Conservation (phyloP, 2,113 vertebrate genomes). For the Ramphastos sulfuratus region DNA sequence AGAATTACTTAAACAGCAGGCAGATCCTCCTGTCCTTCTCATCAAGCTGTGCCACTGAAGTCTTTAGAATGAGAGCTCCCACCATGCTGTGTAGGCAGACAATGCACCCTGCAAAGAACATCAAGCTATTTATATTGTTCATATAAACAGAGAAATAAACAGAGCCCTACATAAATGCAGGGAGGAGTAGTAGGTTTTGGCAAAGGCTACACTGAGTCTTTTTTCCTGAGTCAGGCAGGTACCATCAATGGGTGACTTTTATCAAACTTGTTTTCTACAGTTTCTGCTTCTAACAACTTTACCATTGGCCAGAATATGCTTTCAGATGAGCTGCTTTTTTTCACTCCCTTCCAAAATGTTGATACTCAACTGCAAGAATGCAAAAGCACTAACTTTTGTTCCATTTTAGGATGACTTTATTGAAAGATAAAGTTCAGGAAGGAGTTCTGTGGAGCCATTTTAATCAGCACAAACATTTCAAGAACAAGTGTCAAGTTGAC, state of each 20-base stretch:
- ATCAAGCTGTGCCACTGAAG: neutral
- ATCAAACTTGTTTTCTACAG: neutral
- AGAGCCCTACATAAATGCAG: neutral
- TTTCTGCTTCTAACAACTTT: neutral
- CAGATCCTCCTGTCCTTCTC: neutral
- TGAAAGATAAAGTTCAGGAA: slow-evolving; percentile 40
- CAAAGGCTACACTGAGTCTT: neutral
- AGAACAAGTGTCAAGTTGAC: slow-evolving; percentile 55
- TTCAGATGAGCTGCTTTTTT: neutral
- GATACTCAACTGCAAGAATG: neutral
- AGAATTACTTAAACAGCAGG: neutral
- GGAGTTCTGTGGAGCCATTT: slow-evolving; percentile 25
- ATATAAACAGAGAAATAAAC: neutral
- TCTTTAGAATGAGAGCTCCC: neutral
- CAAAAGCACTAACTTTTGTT: slow-evolving; percentile 9
- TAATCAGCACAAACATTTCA: slow-evolving; percentile 38
- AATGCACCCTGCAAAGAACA: neutral
- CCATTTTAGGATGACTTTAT: slow-evolving; percentile 36
- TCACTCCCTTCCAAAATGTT: neutral
- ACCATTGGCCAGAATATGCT: neutral
- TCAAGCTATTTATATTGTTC: neutral
- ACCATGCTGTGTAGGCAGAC: accelerated
- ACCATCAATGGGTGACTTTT: neutral
- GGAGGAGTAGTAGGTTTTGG: neutral
- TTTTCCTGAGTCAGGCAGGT: neutral